Percentiles rank a stretch among this genome's conserved stretches.
Conservation (phyloP, 53 echinoderm and acorn worm genomes). For the Henricia sp. region DNA sequence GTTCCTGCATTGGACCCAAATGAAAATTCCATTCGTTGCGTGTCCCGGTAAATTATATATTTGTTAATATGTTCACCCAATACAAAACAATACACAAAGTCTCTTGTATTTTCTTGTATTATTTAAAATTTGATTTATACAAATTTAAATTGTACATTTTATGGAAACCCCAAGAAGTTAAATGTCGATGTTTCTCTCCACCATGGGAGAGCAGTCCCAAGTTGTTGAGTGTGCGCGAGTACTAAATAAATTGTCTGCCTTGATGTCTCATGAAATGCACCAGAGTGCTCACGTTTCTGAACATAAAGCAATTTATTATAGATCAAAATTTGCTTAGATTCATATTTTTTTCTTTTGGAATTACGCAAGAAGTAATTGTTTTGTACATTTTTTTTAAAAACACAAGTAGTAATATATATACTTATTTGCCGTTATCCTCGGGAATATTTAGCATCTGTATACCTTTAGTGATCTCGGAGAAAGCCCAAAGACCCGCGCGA, state of each 20-base stretch:
- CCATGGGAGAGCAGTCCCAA: too few relatives aligned
- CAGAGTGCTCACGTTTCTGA: neutral
- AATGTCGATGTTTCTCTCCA: too few relatives aligned
- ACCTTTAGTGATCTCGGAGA: slow-evolving; percentile 67
- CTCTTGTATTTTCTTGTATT: neutral
- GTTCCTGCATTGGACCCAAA: slow-evolving; percentile 45
- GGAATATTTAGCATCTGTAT: neutral
- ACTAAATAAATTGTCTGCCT: too few relatives aligned
- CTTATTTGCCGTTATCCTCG: neutral
- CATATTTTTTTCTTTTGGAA: neutral
- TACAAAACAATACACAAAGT: too few relatives aligned
- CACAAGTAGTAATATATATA: neutral
- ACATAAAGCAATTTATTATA: neutral
- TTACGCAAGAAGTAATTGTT: neutral
- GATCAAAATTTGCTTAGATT: neutral
- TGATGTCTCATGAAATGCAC: too few relatives aligned
- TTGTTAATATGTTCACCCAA: neutral
- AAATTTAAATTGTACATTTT: too few relatives aligned
- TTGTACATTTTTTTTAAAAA: neutral
- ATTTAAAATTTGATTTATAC: too few relatives aligned
- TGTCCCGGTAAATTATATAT: neutral
- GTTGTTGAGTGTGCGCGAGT: too few relatives aligned
- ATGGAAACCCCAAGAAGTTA: too few relatives aligned
- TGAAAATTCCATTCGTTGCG: neutral
- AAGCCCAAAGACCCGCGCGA: slow-evolving; percentile 49